Evolutionary conservation across 2,888 invertebrate genomes (phyloP), one percentile per base, ranked within the genome.

Genomic region (Volucella bombylans): DNA sequence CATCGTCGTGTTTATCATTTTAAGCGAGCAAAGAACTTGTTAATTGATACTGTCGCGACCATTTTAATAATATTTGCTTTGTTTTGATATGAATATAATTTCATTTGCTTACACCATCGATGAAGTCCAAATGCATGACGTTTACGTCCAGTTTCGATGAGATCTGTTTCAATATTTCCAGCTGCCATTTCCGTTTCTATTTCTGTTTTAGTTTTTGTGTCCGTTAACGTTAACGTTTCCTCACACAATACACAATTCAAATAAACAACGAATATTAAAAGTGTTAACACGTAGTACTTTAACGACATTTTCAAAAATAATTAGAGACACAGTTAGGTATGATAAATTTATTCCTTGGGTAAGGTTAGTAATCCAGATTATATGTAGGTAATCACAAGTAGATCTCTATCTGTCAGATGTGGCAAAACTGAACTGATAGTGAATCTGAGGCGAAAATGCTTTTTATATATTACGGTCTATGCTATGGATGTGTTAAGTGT

Each of bases 381-480:
- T 12, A n/a, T n/a, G n/a, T n/a, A 55, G 43, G 14, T 14, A 14
- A 14, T n/a, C 39, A 49, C 18, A 52, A 31, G 39, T 43, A 9
- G 57, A 49, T 45, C 12, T 67, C 65, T 64, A 49, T 49, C 69
- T 14, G 18, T 39, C 47, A 45, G 83, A 65, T 65, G 57, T 71
- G 50, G 47, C 67, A 14, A 49, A 71, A 39, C 64, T 68, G 61
- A 78, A 82, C 74, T 83, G 74, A 83, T 80, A 71, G 39, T 23
- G 45, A 62, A 61, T 65, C 50, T 59, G 49, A 54, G 15, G n/a
- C 55, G 43, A 54, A 61, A 62, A 52, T 76, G 55, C 83, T 83
- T 83, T 79, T 83, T 83, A 83, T 83, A 83, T 80, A 76, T 83
- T 38, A 71, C 43, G 41, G 65, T 45, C 61, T 67, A 67, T 50